Conservation (phyloP, 92 coral and sea anemone species). For the Chrysogorgia sp. region DNA sequence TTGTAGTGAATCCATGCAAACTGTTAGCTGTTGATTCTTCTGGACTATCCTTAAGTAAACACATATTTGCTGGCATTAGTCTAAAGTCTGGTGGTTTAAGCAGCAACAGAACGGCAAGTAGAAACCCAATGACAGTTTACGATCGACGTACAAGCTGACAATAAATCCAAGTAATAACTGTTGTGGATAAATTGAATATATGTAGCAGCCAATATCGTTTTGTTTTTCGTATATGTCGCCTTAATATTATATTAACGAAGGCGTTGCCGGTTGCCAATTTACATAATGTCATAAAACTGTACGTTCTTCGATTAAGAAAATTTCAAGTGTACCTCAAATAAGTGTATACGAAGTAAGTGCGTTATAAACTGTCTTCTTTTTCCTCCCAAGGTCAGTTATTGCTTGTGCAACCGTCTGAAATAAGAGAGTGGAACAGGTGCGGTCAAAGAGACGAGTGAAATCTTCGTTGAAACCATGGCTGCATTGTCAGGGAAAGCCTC, state of each 20-base stretch:
- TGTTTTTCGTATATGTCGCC: conserved; percentile 11
- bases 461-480: conserved; percentile 5
- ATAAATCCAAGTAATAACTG: not conserved
- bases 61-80: not conserved
- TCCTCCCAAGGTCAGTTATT: not conserved
- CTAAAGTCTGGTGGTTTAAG: conserved; percentile 23
- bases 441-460: not conserved
- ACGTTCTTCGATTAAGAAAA: conserved; percentile 18
- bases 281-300: conserved; percentile 37
- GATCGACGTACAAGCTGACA: not conserved
- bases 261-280: conserved; percentile 47
- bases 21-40: conserved; percentile 12
- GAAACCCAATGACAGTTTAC: conserved; percentile 3
- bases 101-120: conserved; percentile 8
- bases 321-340: conserved; percentile 32
- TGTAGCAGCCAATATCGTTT: conserved; percentile 1
- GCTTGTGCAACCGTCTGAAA: not conserved
- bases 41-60: conserved; percentile 30
- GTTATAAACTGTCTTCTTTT: not conserved
- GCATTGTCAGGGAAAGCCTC: conserved; percentile 23
- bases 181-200: not conserved
- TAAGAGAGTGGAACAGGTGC: not conserved
- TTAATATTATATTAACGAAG: conserved; percentile 41
- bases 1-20: not conserved
- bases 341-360: not conserved